Base-by-base conservation (phyloP, 1,140 invertebrate species). In the Cheumatopsyche charites region DNA sequence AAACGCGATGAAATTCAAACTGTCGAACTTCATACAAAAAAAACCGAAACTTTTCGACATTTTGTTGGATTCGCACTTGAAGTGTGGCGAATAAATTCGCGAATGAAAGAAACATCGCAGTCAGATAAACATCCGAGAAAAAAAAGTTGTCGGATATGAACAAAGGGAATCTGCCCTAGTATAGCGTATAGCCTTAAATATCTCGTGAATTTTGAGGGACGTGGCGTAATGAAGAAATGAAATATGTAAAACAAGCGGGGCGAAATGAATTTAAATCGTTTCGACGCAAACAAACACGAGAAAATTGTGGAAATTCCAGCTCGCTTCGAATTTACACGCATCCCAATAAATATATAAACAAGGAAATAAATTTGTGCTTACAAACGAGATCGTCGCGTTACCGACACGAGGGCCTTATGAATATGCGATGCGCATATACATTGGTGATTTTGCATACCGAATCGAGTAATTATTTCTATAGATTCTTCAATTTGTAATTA, bases 261-360 rank as follows among this genome's bases (percentile, higher is more conserved):
- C 55, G 47, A 52, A 52, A 52, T 52, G 47, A 52, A 52, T 52
- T 52, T 52, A 52, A 52, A 52, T 52, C 47, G 47, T 19, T 17
- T 17, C 15, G 47, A 15, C 15, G 19, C 29, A 36, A 36, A 36
- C 47, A 52, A 52, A 52, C 15, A 19, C 47, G 47, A 19, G 47
- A 52, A 52, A 52, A 52, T 52, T 52, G 47, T 19, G 47, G 47
- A 52, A 17, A 52, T 17, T 5, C n/a, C 47, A 15, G 19, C 47
- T 52, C 9, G 12, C 45, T 47, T n/a, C 5, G 45, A 47, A 47
- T n/a, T n/a, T 47, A 47, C 45, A 47, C 45, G 45, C 45, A n/a
- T 52, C 29, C 19, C 47, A 17, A 52, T 52, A 17, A 52, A 52
- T 52, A 52, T 52, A 52, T 52, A 36, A 36, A 36, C 29, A 36